Conservation (phyloP, 64 coral and sea anemone genomes). For the Stichodactyla mertensii region DNA sequence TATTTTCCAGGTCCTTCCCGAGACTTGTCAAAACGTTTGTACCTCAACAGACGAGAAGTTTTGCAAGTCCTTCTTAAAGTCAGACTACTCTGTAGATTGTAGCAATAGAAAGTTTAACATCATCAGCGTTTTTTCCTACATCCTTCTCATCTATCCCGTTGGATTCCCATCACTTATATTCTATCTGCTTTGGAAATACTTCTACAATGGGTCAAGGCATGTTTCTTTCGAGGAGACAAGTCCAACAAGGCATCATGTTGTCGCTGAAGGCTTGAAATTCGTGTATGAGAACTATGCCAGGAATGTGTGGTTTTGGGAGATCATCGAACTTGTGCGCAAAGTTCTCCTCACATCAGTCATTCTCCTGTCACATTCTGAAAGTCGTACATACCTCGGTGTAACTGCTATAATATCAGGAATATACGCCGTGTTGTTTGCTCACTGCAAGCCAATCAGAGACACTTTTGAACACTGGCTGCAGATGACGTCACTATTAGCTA, state of each 20-base stretch:
- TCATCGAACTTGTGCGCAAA: slow-evolving; percentile 54
- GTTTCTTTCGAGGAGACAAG: not conserved
- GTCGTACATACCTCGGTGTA: slow-evolving; percentile 33
- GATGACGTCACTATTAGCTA: slow-evolving; percentile 30
- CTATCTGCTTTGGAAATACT: slow-evolving; percentile 22
- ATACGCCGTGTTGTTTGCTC: slow-evolving; percentile 42
- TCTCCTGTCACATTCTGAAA: slow-evolving; percentile 33
- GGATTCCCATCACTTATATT: slow-evolving; percentile 3
- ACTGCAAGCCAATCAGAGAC: slow-evolving; percentile 33
- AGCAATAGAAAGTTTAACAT: not conserved
- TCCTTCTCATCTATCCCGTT: not conserved
- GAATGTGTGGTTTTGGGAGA: slow-evolving; percentile 58
- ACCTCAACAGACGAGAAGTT: not conserved
- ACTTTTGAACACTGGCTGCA: slow-evolving; percentile 51
- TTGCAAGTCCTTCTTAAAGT: slow-evolving; percentile 30
- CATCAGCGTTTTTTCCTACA: not conserved
- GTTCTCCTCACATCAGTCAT: slow-evolving; percentile 47
- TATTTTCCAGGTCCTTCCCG: slow-evolving; percentile 32
- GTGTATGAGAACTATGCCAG: slow-evolving; percentile 46
- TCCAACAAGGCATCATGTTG: not conserved
- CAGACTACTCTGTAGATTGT: slow-evolving; percentile 40
- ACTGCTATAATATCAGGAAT: slow-evolving; percentile 49
- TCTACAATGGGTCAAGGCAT: not conserved
- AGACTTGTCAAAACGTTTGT: slow-evolving; percentile 44
- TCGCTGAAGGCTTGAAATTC: slow-evolving; percentile 42